Base-by-base conservation (phyloP, 2,113 vertebrate genomes). In the Sturnus vulgaris region DNA sequence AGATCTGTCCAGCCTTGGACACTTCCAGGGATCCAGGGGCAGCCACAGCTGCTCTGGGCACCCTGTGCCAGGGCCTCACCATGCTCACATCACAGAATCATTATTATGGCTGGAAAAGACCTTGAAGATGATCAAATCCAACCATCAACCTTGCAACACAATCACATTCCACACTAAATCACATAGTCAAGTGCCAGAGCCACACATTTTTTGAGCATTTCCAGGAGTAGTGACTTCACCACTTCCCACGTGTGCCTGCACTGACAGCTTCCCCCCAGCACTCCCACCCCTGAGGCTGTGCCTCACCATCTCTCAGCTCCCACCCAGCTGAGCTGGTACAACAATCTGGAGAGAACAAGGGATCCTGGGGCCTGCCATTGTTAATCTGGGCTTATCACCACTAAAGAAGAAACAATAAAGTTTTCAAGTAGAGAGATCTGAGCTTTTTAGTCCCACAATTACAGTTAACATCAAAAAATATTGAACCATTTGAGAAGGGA, bases 1-100 rank as follows among this genome's bases (percentile, higher is more conserved):
- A 60, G 22, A 4, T n/a, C 9, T 0, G 0, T 59, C n/a, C 56
- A 42, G 6, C 55, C 25, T 37, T 11, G 42, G 63, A 5, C 71
- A 70, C 22, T 70, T 1, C 15, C 47, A 90, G 55, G 30, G 78
- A 75, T 60, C 15, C 52, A 33, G 68, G 27, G 15, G n/a, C 61
- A 76, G 40, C 24, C 70, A 27, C 47, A 23, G 63, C 21, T 82
- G 0, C 55, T 47, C 40, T 69, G 25, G 61, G 35, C 20, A 11
- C 20, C 16, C 30, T n/a, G 7, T 53, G n/a, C 69, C 61, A 40
- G 20, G 28, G 11, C 16, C 53, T 40, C 5, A 5, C 9, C 24
- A 68, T 1, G 0, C 14, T 68, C 78, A 15, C 47, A 90, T 15
- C 40, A 53, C 63, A 56, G 40, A 42, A 55, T 13, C 35, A 31